phyloP scores from a whole-genome alignment of 2,113 vertebrate species.

The Pycnonotus jocosus region DNA sequence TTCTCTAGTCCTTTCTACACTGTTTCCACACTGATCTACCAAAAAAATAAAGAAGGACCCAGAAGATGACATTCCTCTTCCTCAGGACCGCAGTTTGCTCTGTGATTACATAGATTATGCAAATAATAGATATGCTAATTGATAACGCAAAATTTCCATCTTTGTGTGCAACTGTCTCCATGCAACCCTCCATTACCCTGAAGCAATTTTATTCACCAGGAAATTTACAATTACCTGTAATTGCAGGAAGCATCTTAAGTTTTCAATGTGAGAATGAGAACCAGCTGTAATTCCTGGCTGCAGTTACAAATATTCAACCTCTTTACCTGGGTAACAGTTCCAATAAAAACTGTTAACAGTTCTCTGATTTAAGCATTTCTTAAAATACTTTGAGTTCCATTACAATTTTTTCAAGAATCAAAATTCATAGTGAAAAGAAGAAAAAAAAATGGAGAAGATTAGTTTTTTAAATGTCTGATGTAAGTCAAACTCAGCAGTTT shows the following conservation, averaged over 20 bases:
- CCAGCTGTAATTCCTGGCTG: neutral
- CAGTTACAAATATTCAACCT: neutral
- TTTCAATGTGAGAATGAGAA: neutral
- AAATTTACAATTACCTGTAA: conserved; percentile 6
- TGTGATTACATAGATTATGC: neutral
- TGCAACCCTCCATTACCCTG: neutral
- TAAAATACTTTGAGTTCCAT: neutral
- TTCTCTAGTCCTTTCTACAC: neutral
- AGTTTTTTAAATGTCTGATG: neutral
- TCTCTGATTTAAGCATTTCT: neutral
- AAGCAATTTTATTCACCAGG: neutral
- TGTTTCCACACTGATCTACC: neutral
- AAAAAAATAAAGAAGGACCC: neutral
- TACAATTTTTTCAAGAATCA: neutral
- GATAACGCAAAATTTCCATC: neutral
- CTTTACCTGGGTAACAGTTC: neutral
- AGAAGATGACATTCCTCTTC: neutral
- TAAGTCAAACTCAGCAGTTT: neutral
- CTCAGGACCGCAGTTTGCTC: neutral
- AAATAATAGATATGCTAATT: neutral
- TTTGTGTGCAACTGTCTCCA: neutral
- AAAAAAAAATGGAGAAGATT: neutral
- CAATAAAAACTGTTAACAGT: neutral
- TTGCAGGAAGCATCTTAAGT: neutral
- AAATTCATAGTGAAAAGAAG: neutral